phyloP scores from a whole-genome alignment of 1,140 invertebrate genomes.

The Diplogasteroides magnus region DNA sequence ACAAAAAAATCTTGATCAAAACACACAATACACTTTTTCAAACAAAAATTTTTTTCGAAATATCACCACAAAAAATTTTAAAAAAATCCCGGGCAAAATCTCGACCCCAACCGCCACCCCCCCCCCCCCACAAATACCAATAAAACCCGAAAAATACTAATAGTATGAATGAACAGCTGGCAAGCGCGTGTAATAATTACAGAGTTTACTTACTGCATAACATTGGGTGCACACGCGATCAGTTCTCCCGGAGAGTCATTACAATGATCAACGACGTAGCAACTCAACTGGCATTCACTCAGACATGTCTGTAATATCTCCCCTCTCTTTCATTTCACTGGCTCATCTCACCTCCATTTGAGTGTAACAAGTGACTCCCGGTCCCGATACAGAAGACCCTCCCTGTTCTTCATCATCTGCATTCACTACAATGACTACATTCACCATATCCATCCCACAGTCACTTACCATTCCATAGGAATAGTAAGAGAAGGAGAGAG shows the following conservation, averaged over 20 bases:
- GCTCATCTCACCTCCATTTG: neutral
- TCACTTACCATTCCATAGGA: no score
- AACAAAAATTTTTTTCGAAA: no score
- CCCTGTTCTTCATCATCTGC: neutral
- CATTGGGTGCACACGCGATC: slow-evolving; percentile 24
- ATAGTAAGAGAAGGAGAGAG: no score
- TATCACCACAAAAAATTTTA: no score
- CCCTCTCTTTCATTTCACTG: neutral
- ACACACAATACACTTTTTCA: no score
- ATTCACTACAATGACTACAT: neutral
- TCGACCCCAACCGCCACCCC: no score
- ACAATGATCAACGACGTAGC: slow-evolving; percentile 21
- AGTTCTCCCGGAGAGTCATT: slow-evolving; percentile 18
- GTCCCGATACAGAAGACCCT: neutral
- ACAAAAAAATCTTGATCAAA: no score
- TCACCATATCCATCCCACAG: no score
- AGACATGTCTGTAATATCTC: slow-evolving; percentile 15
- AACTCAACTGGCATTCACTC: slow-evolving; percentile 22
- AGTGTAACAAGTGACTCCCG: neutral
- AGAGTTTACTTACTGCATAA: slow-evolving; percentile 10
- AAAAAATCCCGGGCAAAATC: no score
- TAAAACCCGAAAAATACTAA: neutral
- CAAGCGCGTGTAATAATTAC: neutral
- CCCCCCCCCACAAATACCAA: neutral
- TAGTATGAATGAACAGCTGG: neutral